Percentiles rank a stretch among this genome's conserved stretches.
Evolutionary conservation across 2,797 vertebrate species (phyloP).

Genomic region (Botia kubotai): DNA sequence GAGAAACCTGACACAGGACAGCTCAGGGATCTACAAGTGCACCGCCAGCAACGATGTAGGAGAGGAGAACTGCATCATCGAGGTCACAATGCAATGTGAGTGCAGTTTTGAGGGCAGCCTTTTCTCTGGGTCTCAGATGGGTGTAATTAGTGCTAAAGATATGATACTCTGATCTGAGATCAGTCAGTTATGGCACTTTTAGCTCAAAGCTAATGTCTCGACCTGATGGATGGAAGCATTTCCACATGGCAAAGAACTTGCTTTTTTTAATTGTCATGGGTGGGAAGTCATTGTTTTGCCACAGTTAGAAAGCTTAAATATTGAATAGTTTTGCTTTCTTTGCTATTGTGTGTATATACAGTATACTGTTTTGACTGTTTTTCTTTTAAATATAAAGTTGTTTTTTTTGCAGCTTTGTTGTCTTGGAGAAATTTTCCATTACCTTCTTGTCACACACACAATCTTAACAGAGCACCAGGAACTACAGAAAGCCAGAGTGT

Average conservation of each 20-base stretch:
- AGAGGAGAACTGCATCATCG: constrained; percentile 87
- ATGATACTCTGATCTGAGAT: constrained; percentile 23
- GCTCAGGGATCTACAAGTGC: constrained; percentile 91
- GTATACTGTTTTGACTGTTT: background rate
- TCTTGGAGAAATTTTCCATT: constrained; percentile 24
- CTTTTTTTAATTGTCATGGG: background rate
- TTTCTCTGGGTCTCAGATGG: background rate
- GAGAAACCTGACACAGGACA: constrained; percentile 89
- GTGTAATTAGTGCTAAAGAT: constrained; percentile 15
- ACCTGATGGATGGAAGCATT: constrained; percentile 72
- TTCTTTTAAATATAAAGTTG: background rate
- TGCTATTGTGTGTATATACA: background rate
- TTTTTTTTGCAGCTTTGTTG: background rate
- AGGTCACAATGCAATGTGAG: constrained; percentile 92
- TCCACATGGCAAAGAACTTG: constrained; percentile 45
- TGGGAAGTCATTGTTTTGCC: background rate
- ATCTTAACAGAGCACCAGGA: constrained; percentile 48
- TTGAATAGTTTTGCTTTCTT: background rate
- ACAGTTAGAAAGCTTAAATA: background rate
- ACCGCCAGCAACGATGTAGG: constrained; percentile 92
- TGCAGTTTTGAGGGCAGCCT: constrained; percentile 59
- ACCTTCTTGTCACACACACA: constrained; percentile 33
- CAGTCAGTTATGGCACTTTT: constrained; percentile 17
- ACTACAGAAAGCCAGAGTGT: constrained; percentile 51
- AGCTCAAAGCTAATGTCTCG: constrained; percentile 48